phyloP scores from a whole-genome alignment of 2,113 vertebrate genomes.

The Fregata magnificens region DNA sequence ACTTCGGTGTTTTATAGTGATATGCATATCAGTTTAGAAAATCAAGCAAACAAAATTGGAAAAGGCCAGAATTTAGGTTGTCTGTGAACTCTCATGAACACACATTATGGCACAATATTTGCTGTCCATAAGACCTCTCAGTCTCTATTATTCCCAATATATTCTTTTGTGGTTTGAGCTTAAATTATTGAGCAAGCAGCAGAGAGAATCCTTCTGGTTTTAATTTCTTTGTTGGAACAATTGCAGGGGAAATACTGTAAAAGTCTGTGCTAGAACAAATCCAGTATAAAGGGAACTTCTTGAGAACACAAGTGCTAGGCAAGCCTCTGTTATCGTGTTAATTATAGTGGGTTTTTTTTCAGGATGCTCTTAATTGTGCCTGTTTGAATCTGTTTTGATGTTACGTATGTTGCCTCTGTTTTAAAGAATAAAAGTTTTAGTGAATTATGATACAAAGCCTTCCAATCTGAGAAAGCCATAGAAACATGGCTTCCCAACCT shows the following conservation, averaged over 20 bases:
- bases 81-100: neutral
- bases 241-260: neutral
- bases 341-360: neutral
- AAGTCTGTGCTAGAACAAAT: neutral
- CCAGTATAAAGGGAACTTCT: neutral
- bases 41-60: neutral
- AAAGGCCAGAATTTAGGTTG: neutral
- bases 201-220: neutral
- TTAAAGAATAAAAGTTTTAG: neutral
- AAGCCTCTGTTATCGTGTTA: neutral
- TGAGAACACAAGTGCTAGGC: neutral
- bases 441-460: neutral
- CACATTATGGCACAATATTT: neutral
- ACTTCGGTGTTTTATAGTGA: neutral
- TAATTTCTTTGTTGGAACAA: neutral
- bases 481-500: neutral
- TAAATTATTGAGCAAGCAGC: neutral
- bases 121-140: neutral
- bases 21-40: neutral
- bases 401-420: neutral
- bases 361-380: neutral
- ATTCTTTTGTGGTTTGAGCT: neutral
- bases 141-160: neutral
- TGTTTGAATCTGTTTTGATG: neutral
- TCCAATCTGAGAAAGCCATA: neutral